phyloP scores from a whole-genome alignment of 2,888 invertebrate genomes.

The Operophtera brumata region DNA sequence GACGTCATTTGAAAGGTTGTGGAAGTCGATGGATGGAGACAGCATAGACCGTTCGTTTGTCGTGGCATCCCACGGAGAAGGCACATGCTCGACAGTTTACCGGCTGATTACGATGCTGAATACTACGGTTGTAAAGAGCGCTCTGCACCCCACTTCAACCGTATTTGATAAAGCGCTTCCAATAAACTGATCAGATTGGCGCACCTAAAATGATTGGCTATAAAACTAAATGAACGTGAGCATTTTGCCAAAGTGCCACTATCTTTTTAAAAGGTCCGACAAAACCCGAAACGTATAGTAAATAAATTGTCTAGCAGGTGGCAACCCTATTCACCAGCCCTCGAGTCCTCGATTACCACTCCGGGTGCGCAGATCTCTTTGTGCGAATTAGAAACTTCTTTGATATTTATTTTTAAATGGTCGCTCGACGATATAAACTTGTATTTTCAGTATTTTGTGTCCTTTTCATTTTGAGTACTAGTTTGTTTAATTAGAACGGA shows the following conservation, averaged over 20 bases:
- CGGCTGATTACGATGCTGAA: no score
- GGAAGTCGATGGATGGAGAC: no score
- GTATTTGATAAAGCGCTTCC: slow-evolving; percentile 18
- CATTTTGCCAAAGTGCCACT: slow-evolving; percentile 15
- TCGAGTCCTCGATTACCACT: slow-evolving; percentile 25
- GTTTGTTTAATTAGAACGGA: slow-evolving; percentile 52
- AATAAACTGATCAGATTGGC: slow-evolving; percentile 22
- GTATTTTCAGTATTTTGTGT: slow-evolving; percentile 24
- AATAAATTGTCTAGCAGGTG: slow-evolving; percentile 10
- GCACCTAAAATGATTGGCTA: slow-evolving; percentile 22
- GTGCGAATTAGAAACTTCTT: slow-evolving; percentile 53
- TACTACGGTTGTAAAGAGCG: no score
- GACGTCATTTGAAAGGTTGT: no score
- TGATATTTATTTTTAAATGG: slow-evolving; percentile 57
- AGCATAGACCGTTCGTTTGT: no score
- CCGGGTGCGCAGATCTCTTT: slow-evolving; percentile 37
- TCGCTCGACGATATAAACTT: slow-evolving; percentile 29
- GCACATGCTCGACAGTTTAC: no score
- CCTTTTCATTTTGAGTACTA: slow-evolving; percentile 29
- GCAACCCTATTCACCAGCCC: slow-evolving; percentile 19
- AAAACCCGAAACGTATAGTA: slow-evolving; percentile 12
- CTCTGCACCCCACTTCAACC: neutral
- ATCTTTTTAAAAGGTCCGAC: slow-evolving; percentile 22
- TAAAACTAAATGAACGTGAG: slow-evolving; percentile 20
- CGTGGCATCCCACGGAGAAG: no score